Percentiles rank a stretch among this genome's conserved stretches.
Conservation (phyloP, 1,140 invertebrate species). For the Caenorhabditis briggsae region DNA sequence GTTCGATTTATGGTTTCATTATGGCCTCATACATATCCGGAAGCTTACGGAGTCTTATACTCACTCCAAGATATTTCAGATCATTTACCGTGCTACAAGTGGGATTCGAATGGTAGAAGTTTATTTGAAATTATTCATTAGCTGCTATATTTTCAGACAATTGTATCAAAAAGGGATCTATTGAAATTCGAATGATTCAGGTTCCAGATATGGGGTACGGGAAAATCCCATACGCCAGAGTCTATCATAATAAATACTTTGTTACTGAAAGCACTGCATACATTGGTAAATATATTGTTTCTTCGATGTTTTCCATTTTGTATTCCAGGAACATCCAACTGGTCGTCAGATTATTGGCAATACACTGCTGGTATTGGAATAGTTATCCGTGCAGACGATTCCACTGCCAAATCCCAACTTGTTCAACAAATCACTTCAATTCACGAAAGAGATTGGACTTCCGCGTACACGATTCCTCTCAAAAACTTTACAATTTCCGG, state of each 20-base stretch:
- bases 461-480: slow-evolving; percentile 54
- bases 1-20: slow-evolving; percentile 83
- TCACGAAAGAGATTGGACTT: slow-evolving; percentile 59
- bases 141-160: slow-evolving; percentile 55
- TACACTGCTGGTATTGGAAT: slow-evolving; percentile 62
- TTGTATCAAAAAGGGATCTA: slow-evolving; percentile 58
- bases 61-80: slow-evolving; percentile 56
- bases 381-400: slow-evolving; percentile 40
- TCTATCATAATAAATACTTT: slow-evolving; percentile 63
- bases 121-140: not conserved
- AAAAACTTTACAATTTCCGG: slow-evolving; percentile 45
- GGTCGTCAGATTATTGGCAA: slow-evolving; percentile 62
- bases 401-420: slow-evolving; percentile 17
- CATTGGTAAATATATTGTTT: slow-evolving; percentile 34
- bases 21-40: slow-evolving; percentile 56
- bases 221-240: slow-evolving; percentile 58
- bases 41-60: slow-evolving; percentile 43
- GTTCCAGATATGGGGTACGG: slow-evolving; percentile 55
- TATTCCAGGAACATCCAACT: slow-evolving; percentile 62
- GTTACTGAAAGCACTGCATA: slow-evolving; percentile 61
- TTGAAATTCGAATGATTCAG: slow-evolving; percentile 23
- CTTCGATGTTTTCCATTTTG: not conserved
- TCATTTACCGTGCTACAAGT: slow-evolving; percentile 44
- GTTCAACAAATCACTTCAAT: slow-evolving; percentile 54
- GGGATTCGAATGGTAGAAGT: slow-evolving; percentile 32